Evolutionary conservation across 1,140 invertebrate genomes (phyloP).

Genomic region (Ostrea denselamellosa): DNA sequence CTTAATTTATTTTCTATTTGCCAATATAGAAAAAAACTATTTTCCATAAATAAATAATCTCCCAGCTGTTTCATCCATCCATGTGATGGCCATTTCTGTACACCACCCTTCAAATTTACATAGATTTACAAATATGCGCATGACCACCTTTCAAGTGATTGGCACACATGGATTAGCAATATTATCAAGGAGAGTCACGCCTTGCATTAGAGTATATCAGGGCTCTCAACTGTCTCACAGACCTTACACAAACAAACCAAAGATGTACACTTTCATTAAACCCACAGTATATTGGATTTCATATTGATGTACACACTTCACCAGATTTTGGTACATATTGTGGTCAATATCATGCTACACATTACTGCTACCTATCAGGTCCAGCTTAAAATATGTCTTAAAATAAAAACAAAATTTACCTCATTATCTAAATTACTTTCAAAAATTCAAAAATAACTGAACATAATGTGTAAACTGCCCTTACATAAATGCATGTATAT

Average conservation of each 20-base stretch:
- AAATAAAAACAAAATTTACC: no score
- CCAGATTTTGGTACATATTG: background rate
- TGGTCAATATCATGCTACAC: no score
- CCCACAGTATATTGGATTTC: background rate
- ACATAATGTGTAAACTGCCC: no score
- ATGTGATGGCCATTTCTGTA: background rate
- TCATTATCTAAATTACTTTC: no score
- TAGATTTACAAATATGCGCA: slow-evolving; percentile 3
- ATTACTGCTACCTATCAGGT: no score
- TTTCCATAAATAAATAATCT: background rate
- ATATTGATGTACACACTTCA: background rate
- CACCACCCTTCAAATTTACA: background rate
- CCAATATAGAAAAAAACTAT: background rate
- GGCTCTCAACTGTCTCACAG: background rate
- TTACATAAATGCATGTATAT: no score
- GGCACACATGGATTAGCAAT: background rate
- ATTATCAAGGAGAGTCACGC: background rate
- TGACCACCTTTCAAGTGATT: background rate
- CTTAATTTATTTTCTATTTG: background rate
- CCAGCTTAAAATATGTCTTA: no score
- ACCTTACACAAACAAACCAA: background rate
- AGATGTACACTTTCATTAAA: slow-evolving; percentile 33
- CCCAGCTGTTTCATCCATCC: background rate
- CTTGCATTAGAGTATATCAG: background rate
- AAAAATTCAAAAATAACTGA: no score